Conservation (phyloP, 2,113 vertebrate genomes). For the Hylia prasina region DNA sequence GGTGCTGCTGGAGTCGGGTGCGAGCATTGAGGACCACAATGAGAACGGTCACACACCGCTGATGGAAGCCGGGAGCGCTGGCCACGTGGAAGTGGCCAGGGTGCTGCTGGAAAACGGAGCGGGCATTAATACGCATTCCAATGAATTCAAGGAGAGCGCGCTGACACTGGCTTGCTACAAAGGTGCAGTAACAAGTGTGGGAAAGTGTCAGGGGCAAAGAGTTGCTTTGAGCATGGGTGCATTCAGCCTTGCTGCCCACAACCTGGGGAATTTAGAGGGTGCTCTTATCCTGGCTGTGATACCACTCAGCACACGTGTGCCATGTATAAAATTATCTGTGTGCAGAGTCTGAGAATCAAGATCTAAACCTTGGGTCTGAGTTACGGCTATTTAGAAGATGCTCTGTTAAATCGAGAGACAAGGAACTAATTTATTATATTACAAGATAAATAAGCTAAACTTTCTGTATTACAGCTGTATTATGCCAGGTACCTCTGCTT, state of each 20-base stretch:
- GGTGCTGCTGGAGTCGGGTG: constrained; percentile 95
- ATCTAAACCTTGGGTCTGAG: neutral
- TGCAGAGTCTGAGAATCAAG: too few relatives aligned
- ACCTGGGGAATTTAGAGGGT: accelerated
- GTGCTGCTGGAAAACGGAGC: constrained; percentile 96
- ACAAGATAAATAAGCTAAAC: neutral
- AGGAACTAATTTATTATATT: neutral
- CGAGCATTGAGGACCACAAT: constrained; percentile 98
- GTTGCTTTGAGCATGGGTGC: accelerated
- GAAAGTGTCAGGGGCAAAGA: accelerated
- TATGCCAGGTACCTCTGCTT: neutral
- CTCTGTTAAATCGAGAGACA: neutral
- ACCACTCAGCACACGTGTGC: accelerated
- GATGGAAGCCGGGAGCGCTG: constrained; percentile 97
- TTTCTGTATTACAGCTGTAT: neutral
- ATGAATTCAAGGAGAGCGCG: constrained; percentile 98
- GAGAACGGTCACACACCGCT: constrained; percentile 98
- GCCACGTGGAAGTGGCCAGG: constrained; percentile 94
- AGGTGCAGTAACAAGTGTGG: constrained; percentile 63
- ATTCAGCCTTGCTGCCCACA: accelerated
- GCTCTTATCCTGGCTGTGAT: neutral
- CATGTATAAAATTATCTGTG: accelerated
- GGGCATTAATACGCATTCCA: constrained; percentile 99
- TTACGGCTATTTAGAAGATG: accelerated
- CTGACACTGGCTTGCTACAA: constrained; percentile 98